Base-by-base conservation (phyloP, 1,140 invertebrate genomes). In the Tetragonula clypearis region DNA sequence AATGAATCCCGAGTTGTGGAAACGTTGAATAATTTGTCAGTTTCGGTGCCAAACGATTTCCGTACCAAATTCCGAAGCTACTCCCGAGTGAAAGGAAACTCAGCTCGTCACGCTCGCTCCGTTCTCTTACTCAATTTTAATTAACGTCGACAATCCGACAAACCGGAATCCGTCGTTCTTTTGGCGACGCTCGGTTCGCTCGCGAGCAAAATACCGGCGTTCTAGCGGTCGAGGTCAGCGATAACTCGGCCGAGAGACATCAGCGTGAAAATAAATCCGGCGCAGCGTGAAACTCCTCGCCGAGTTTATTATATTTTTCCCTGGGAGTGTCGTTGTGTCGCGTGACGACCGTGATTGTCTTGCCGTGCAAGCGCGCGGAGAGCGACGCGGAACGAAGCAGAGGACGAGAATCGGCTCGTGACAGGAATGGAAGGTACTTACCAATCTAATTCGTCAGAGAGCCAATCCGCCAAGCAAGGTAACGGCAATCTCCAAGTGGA, bases 381-480 rank as follows among this genome's bases (percentile, higher is more conserved):
- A 30, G 17, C 15, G 30, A 9, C 15, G 2, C 35, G 35, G 12
- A 15, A 23, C 4, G 35, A 5, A 15, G 41, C 4, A n/a, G 71
- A 35, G 23, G 14, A 53, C 49, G 15, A 41, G 8, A 14, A 58
- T 17, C 26, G 41, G 21, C 35, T 73, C 55, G 41, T 41, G 41
- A 66, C 71, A 65, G 26, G 72, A 56, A 66, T 49, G 58, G n/a
- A 74, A 41, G 78, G 26, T 56, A 55, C 60, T 85, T 53, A 26
- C 49, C 60, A 55, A 81, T 85, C 23, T 81, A 71, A 81, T 85
- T 75, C 72, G 56, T 81, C 84, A 72, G 49, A 80, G 26, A 66
- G 41, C 78, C 77, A 65, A 58, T 84, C 23, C 65, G 26, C 4
- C n/a, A 23, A n/a, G 30, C 21, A 30, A 68, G 75, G 55, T 41